These are phyloP conservation scores for Bergia sp. DNA, from an alignment of 92 coral and sea anemone species.

Conservation along the genomic window DNA sequence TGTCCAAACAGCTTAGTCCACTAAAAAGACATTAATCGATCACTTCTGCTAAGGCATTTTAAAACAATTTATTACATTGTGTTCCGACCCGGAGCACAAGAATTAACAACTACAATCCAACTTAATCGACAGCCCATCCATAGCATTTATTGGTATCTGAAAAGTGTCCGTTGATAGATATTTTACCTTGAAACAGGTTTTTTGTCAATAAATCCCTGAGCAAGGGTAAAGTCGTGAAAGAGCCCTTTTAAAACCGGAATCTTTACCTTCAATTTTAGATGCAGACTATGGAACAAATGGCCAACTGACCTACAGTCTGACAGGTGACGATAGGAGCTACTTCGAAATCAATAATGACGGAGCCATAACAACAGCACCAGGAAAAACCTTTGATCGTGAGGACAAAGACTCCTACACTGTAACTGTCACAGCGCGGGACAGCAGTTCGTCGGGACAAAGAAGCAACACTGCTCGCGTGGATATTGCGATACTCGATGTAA, in stretches of 20 bases:
- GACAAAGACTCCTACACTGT: conserved; percentile 60
- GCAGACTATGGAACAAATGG: conserved; percentile 80
- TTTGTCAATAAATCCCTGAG: no score
- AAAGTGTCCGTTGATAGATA: no score
- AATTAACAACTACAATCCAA: no score
- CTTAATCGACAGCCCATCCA: no score
- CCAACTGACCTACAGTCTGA: conserved; percentile 62
- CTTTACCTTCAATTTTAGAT: conserved; percentile 53
- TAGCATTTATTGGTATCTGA: no score
- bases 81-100: no score
- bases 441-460: conserved; percentile 45
- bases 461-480: conserved; percentile 56
- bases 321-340: conserved; percentile 50
- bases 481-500: conserved; percentile 66
- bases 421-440: conserved; percentile 70
- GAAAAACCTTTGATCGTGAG: conserved; percentile 68
- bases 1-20: no score
- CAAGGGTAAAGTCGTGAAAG: no score
- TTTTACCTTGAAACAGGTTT: no score
- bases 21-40: no score
- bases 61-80: no score
- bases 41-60: no score
- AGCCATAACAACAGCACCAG: conserved; percentile 51
- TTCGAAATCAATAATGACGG: conserved; percentile 57
- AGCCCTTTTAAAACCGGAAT: neutral